Evolutionary conservation across 2,113 vertebrate species (phyloP), one percentile per base, ranked within the genome.

Genomic region (Menura novaehollandiae): DNA sequence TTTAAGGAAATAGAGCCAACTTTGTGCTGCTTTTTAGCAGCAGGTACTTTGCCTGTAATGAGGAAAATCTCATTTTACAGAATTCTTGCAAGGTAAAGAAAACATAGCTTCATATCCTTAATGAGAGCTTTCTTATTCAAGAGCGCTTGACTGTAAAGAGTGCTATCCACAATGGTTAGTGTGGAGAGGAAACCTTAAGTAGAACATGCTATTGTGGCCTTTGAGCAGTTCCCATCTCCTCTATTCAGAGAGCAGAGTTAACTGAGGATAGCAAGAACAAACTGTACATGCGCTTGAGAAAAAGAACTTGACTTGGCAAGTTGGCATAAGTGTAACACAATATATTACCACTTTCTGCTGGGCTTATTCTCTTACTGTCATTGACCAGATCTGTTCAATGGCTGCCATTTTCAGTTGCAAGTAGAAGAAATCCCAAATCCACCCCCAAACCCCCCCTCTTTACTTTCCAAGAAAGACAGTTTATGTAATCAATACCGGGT

Each of bases 391-490:
- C 95, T 96, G 97, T 96, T 97, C 95, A 97, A 85, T 53, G 93
- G 97, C 93, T 97, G 96, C 95, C 96, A 62, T 75, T 97, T 95
- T 96, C 56, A 24, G 94, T 62, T 78, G 96, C 82, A 75, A 95
- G 88, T 75, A 96, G 71, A 92, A 96, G 92, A 97, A 96, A 93
- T 76, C 62, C 91, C 89, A 60, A 47, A 66, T 84, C 93, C 59
- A 82, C 62, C 49, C 79, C 39, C 32, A 5, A 5, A 2, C 18
- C 14, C 51, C 67, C 88, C 39, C 59, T 16, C 13, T 91, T 91
- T 96, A 95, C 97, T 97, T 97, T 98, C 98, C 97, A 98, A 97
- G 97, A 97, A 97, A 96, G 91, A 96, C 97, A 68, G 95, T 97
- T 98, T 97, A 95, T 96, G 93, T 93, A 86, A 79, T 96, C 49